Percentiles rank a stretch among this genome's conserved stretches.
phyloP scores from a whole-genome alignment of 2,888 invertebrate genomes.

The Taenaris catops region DNA sequence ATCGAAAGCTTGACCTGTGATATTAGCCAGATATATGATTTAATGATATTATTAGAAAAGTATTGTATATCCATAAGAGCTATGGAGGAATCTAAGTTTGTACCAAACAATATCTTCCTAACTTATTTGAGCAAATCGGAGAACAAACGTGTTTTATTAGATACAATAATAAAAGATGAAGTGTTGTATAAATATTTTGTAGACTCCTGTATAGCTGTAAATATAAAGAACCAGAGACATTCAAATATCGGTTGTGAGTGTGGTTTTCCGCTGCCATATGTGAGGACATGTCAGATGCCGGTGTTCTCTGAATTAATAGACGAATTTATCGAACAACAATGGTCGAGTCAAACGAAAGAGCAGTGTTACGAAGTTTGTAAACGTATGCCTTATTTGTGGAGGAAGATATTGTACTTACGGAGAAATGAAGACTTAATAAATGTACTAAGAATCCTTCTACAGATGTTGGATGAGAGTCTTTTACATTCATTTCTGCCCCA shows the following conservation, averaged over 20 bases:
- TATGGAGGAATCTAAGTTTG: conserved; percentile 55
- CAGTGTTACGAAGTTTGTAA: conserved; percentile 76
- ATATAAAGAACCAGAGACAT: conserved; percentile 57
- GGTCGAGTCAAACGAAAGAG: conserved; percentile 54
- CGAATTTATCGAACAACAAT: conserved; percentile 74
- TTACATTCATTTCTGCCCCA: conserved; percentile 74
- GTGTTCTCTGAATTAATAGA: conserved; percentile 78
- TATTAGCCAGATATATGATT: conserved; percentile 60
- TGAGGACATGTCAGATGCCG: conserved; percentile 53
- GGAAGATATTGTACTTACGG: conserved; percentile 73
- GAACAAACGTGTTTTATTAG: conserved; percentile 42
- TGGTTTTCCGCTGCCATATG: conserved; percentile 78
- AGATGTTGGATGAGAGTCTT: conserved; percentile 79
- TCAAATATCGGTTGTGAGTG: conserved; percentile 78
- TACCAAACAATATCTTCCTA: conserved; percentile 63
- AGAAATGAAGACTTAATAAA: conserved; percentile 70
- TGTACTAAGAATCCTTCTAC: conserved; percentile 77
- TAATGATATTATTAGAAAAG: conserved; percentile 58
- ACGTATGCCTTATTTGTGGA: conserved; percentile 82
- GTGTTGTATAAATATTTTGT: conserved; percentile 71
- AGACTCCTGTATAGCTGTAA: conserved; percentile 79
- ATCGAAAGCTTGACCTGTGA: conserved; percentile 66
- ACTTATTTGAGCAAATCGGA: conserved; percentile 50
- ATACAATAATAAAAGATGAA: conserved; percentile 55
- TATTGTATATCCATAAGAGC: conserved; percentile 62